phyloP scores from a whole-genome alignment of 2,797 vertebrate species.

The Poecilia wingei region DNA sequence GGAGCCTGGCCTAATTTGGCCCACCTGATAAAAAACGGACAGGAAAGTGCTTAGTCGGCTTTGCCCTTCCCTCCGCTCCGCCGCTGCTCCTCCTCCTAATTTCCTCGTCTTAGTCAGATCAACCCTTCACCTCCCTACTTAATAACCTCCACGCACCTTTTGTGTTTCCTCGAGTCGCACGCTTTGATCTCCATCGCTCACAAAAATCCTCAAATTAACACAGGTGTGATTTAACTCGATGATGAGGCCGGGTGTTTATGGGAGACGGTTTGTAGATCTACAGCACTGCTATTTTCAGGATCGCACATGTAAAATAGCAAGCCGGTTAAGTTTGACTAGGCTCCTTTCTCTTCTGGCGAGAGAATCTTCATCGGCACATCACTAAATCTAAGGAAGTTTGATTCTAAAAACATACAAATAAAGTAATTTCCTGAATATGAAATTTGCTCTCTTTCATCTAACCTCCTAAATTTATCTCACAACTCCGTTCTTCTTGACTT shows the following conservation, averaged over 20 bases:
- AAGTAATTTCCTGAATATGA: background rate
- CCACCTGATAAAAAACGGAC: slow-evolving; percentile 77
- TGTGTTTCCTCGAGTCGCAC: slow-evolving; percentile 32
- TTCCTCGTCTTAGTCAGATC: slow-evolving; percentile 32
- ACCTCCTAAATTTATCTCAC: background rate
- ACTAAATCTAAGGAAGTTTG: too few species aligned
- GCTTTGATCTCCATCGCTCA: slow-evolving; percentile 36
- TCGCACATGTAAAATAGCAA: background rate
- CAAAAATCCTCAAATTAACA: background rate
- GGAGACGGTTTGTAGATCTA: background rate
- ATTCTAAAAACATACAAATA: background rate
- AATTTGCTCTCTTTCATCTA: background rate
- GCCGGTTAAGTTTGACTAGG: background rate
- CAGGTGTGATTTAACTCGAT: background rate
- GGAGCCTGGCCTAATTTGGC: slow-evolving; percentile 72
- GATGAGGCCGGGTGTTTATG: background rate
- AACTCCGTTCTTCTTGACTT: background rate
- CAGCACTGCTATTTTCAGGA: background rate
- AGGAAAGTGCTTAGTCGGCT: slow-evolving; percentile 79
- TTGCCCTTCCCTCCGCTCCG: slow-evolving; percentile 54
- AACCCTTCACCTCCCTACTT: slow-evolving; percentile 22
- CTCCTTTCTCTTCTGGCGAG: background rate
- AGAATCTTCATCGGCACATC: background rate
- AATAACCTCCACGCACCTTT: slow-evolving; percentile 35
- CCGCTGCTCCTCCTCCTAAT: slow-evolving; percentile 38